Evolutionary conservation across 1,140 invertebrate species (phyloP), one percentile per base, ranked within the genome.

Genomic region (Tetragnatha versicolor): DNA sequence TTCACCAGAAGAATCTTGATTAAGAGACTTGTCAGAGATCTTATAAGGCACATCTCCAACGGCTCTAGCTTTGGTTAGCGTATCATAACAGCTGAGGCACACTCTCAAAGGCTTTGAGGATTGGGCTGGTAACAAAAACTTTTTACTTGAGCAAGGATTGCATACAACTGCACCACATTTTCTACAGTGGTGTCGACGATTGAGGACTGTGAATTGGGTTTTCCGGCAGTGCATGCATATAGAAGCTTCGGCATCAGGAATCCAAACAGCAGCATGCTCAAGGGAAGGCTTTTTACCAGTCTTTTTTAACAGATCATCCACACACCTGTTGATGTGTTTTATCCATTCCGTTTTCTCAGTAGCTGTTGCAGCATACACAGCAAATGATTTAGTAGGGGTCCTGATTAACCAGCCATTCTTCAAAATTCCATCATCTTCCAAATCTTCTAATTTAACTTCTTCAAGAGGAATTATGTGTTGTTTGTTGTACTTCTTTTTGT

Each of bases 341-440:
- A 99, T 99, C 98, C 98, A 99, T 87, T 99, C 97, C 84, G 94
- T 91, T 87, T 99, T 99, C 87, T 99, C 98, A 80, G 94, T 97
- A 35, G 92, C 89, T 55, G 97, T 98, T 49, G 97, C 96, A 77
- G 98, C 98, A 88, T 98, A 99, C n/a, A 99, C 97, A 81, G 96
- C 95, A 91, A 99, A 99, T 60, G 97, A 99, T 88, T 99, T 99
- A 81, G 93, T 95, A 79, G 96, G 93, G 63, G 97, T 99, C 82
- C 95, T 92, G 81, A 99, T 98, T 65, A 99, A 89, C 97, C 97
- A 99, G 20, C 97, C 98, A 88, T 99, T 98, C 82, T 93, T 91
- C 84, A 94, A 92, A 86, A 93, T 94, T 84, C 92, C 93, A 84
- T 94, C 92, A 89, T 99, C 97, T 82, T 93, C 91, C 70, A 98